Conservation (phyloP, 2,888 invertebrate genomes). For the Tetanocera ferruginea region DNA sequence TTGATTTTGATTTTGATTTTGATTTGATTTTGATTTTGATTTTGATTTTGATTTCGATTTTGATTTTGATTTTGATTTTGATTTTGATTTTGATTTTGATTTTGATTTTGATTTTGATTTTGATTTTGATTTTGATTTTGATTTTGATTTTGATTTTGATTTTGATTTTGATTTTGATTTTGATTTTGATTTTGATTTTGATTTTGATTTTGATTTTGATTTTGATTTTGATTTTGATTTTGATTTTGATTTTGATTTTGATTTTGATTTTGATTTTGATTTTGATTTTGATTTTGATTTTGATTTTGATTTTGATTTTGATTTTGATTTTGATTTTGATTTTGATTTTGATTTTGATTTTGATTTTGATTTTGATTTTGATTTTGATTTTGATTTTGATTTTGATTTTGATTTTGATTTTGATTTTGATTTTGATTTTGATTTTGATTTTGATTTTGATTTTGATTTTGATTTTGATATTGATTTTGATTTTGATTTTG, state of each 20-base stretch:
- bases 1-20: neutral
- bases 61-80: neutral
- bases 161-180: neutral
- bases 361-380: no score
- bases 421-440: no score
- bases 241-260: neutral
- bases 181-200: neutral
- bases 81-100: neutral
- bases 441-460: no score
- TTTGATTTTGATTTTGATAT: no score
- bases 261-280: neutral
- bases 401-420: no score
- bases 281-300: neutral
- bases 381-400: no score
- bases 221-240: neutral
- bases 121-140: neutral
- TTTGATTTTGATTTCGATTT: no score
- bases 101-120: neutral
- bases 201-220: neutral
- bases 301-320: neutral
- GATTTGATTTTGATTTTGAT: neutral
- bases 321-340: neutral
- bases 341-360: neutral
- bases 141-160: neutral
- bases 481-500: no score